These are phyloP conservation scores for Rousettus madagascariensis DNA, from an alignment of 2,797 vertebrate species.

Conservation along the genomic window DNA sequence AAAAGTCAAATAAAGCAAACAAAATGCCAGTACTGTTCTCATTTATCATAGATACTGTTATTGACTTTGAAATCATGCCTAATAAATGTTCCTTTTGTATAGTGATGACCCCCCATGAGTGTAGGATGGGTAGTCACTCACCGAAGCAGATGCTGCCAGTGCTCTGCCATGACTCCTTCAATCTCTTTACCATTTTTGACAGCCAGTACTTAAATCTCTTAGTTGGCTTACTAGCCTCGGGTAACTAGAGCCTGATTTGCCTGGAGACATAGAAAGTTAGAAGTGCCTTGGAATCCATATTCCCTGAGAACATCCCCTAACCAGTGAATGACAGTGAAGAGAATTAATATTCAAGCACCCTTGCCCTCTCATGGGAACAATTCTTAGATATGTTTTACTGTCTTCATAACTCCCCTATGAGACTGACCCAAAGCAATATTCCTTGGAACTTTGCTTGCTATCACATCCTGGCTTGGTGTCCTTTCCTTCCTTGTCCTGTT, in stretches of 20 bases:
- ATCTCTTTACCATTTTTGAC: neutral
- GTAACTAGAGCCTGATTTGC: neutral
- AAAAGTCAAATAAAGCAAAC: slow-evolving; percentile 56
- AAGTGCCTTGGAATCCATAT: slow-evolving; percentile 1
- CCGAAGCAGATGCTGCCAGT: neutral
- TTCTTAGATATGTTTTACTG: neutral
- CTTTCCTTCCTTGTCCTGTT: slow-evolving; percentile 1
- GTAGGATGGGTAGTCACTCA: neutral
- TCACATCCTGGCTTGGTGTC: neutral
- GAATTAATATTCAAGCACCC: neutral
- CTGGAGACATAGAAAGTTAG: neutral
- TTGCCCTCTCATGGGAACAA: neutral
- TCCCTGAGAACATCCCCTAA: neutral
- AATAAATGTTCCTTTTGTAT: neutral
- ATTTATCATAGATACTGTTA: neutral
- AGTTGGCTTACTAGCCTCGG: neutral
- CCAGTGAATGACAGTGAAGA: neutral
- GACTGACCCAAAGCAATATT: neutral
- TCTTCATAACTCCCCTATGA: neutral
- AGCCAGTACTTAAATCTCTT: neutral
- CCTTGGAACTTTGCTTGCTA: neutral
- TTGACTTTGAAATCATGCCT: slow-evolving; percentile 28
- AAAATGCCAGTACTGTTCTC: neutral
- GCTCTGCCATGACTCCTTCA: neutral
- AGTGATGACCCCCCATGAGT: neutral